Evolutionary conservation across 1,140 invertebrate genomes (phyloP), one percentile per base, ranked within the genome.

Genomic region (Cryptotermes secundus): DNA sequence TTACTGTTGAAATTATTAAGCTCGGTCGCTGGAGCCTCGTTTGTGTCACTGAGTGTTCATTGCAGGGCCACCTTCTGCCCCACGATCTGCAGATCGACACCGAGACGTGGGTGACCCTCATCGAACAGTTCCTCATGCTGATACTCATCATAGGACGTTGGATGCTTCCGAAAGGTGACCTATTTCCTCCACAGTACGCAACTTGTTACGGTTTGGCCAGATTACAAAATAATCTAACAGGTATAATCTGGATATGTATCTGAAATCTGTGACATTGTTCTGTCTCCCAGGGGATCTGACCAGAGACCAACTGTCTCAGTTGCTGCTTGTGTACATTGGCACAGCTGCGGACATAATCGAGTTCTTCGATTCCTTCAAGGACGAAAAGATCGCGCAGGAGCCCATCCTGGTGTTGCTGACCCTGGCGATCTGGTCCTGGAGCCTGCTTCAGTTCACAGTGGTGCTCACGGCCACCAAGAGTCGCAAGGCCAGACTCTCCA

Each of bases 321-420:
- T 99, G n/a, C 89, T 98, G 1, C 90, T 98, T 3, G 97, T 93
- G 38, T 93, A 93, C 87, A 92, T 93, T 85, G 92, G 92, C 79
- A 97, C 96, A 4, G 97, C 97, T 0, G 97, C 97, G 0, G 97
- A 99, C 88, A 99, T 99, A 84, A 97, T 98, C 42, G 97, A 99
- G 89, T 98, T 99, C 89, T 98, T 98, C 89, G 97, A 98, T 88
- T 97, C 97, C 0, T 98, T 98, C 90, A 96, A 96, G 90, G 96
- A 96, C 87, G 95, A 96, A 81, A 94, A 93, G 86, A 95, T 97
- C 45, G 94, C 94, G 0, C 89, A 92, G 0, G 94, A 96, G 86
- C 93, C 93, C 4, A 91, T 96, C 9, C 90, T 97, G 6, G 95
- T 96, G 0, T 92, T 95, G 45, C 89, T 96, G 0, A 96, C 95